Conservation (phyloP, 2,797 vertebrate species). For the Lacerta agilis region DNA sequence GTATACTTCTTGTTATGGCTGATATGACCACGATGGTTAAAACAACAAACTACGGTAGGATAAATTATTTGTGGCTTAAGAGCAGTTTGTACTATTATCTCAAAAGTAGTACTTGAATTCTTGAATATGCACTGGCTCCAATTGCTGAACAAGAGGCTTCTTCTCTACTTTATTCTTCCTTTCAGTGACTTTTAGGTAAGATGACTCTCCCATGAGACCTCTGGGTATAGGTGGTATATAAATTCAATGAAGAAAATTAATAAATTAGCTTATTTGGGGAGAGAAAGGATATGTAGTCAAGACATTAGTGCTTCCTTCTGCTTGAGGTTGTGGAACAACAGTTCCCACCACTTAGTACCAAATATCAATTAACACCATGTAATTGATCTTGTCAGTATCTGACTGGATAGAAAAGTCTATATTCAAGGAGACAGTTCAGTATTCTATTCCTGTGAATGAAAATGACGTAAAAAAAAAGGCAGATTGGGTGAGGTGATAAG, state of each 20-base stretch:
- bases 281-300: not conserved
- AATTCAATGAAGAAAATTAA: too few relatives aligned
- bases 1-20: too few relatives aligned
- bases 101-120: not conserved
- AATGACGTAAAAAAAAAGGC: not conserved
- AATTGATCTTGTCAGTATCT: not conserved
- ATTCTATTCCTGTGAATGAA: not conserved
- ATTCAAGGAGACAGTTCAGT: not conserved
- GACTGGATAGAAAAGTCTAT: not conserved
- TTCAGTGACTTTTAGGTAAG: constrained; percentile 8
- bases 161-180: not conserved
- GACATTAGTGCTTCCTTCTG: not conserved
- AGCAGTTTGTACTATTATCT: not conserved
- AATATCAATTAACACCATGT: not conserved
- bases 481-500: not conserved
- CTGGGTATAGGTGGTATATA: too few relatives aligned
- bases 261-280: not conserved
- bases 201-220: not conserved
- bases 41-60: too few relatives aligned
- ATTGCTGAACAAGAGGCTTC: not conserved
- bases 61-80: not conserved
- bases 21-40: too few relatives aligned
- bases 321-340: not conserved
- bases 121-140: not conserved
- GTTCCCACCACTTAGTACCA: not conserved